Conservation (phyloP, 35 echinoderm and acorn worm species). For the Nesometra sesokonis region DNA sequence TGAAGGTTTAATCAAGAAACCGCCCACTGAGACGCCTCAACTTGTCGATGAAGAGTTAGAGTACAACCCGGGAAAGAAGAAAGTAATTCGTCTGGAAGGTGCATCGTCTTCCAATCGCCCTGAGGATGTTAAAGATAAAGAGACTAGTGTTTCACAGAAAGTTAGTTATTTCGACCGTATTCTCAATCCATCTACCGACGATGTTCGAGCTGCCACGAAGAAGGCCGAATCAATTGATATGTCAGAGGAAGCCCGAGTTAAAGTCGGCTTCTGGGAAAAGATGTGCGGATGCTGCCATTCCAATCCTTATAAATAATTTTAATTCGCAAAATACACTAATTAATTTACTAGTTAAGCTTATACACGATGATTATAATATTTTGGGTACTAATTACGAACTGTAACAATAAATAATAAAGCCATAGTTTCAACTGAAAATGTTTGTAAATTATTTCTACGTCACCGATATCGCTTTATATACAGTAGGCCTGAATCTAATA, state of each 20-base stretch:
- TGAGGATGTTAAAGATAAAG: background rate
- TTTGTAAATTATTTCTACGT: too few relatives aligned
- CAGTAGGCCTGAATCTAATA: too few relatives aligned
- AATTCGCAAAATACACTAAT: too few relatives aligned
- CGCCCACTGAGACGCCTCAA: too few relatives aligned
- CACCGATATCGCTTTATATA: too few relatives aligned
- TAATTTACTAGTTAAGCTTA: too few relatives aligned
- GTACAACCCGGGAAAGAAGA: background rate
- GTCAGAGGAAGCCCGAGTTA: background rate
- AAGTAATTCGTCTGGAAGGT: background rate
- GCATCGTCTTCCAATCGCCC: background rate
- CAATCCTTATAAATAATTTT: too few relatives aligned
- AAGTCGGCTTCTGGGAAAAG: background rate
- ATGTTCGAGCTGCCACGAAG: background rate
- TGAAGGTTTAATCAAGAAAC: too few relatives aligned
- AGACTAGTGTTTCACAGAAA: background rate
- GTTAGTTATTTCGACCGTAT: background rate
- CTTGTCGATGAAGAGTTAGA: background rate
- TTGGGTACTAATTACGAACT: too few relatives aligned
- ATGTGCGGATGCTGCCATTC: background rate
- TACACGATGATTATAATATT: too few relatives aligned
- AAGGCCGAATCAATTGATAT: background rate
- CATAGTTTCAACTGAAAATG: too few relatives aligned
- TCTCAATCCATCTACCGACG: background rate
- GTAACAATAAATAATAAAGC: too few relatives aligned